These are phyloP conservation scores for Lasioglossum morio DNA, from an alignment of 2,888 invertebrate species.

Conservation along the genomic window DNA sequence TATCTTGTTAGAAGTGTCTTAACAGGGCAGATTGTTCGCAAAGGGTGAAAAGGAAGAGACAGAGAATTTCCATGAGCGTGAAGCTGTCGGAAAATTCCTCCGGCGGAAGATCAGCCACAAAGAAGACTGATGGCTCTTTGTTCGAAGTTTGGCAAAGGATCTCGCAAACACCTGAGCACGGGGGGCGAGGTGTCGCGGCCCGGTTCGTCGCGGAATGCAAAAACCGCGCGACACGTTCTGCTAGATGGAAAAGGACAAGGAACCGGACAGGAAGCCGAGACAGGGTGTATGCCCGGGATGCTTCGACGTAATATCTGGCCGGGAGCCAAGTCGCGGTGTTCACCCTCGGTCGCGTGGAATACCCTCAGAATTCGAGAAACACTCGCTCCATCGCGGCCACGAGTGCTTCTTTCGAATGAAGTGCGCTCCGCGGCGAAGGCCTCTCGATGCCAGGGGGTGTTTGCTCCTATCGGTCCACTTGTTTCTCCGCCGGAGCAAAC, in stretches of 20 bases:
- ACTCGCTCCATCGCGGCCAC: conserved; percentile 46
- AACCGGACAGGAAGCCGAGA: conserved; percentile 8
- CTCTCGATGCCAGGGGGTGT: conserved; percentile 32
- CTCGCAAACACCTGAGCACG: background rate
- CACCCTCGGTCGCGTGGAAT: conserved; percentile 62
- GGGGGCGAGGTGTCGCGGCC: background rate
- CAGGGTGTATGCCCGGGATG: conserved; percentile 59
- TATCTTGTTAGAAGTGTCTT: too few species aligned
- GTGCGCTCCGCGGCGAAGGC: conserved; percentile 34
- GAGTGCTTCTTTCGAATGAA: conserved; percentile 49
- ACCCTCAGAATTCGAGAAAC: conserved; percentile 69
- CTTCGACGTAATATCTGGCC: conserved; percentile 70
- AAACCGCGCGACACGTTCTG: conserved; percentile 58
- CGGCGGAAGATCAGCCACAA: background rate
- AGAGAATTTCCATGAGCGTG: background rate
- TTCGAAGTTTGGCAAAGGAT: background rate
- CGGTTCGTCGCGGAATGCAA: conserved; percentile 51
- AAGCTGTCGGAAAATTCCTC: background rate
- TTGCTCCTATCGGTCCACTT: conserved; percentile 1
- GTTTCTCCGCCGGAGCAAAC: conserved; percentile 5
- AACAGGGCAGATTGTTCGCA: too few species aligned
- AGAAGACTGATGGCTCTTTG: background rate
- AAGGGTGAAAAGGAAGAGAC: too few species aligned
- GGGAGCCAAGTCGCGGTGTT: conserved; percentile 64
- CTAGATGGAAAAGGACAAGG: conserved; percentile 22